phyloP scores from a whole-genome alignment of 2,888 invertebrate species.

The Synanthedon andrenaeformis region DNA sequence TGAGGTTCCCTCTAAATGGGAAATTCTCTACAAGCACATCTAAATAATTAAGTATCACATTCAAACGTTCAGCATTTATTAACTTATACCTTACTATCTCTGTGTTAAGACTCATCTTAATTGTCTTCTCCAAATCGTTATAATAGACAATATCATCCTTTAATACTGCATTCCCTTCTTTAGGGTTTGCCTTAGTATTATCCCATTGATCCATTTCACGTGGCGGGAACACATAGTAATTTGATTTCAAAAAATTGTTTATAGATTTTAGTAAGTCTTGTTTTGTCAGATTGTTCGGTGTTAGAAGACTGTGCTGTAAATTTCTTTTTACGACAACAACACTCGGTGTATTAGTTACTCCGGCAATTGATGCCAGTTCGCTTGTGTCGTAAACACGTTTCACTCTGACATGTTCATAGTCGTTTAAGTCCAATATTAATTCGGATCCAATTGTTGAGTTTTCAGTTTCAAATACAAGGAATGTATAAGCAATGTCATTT shows the following conservation, averaged over 20 bases:
- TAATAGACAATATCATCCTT: conserved; percentile 78
- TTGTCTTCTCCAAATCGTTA: conserved; percentile 87
- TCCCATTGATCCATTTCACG: conserved; percentile 22
- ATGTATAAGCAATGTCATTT: conserved; percentile 61
- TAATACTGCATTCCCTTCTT: conserved; percentile 5
- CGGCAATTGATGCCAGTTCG: conserved; percentile 54
- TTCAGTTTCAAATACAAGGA: conserved; percentile 75
- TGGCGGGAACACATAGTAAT: conserved; percentile 51
- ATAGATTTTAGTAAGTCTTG: conserved; percentile 60
- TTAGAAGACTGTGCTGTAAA: conserved; percentile 38
- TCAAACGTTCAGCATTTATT: conserved; percentile 78
- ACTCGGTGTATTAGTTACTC: conserved; percentile 64
- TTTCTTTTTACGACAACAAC: conserved; percentile 61
- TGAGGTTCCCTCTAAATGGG: conserved; percentile 78
- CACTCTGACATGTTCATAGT: conserved; percentile 67
- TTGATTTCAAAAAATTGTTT: conserved; percentile 58
- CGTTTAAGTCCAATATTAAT: conserved; percentile 75
- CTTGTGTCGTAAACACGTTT: conserved; percentile 71
- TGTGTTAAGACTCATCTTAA: conserved; percentile 84
- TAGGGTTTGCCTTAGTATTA: conserved; percentile 21
- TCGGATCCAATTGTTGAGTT: conserved; percentile 75
- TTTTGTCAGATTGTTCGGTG: conserved; percentile 47
- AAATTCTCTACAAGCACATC: conserved; percentile 80
- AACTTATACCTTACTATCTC: conserved; percentile 81
- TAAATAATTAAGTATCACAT: conserved; percentile 81